Evolutionary conservation across 1,140 invertebrate species (phyloP).

Genomic region (Ladona fulva): DNA sequence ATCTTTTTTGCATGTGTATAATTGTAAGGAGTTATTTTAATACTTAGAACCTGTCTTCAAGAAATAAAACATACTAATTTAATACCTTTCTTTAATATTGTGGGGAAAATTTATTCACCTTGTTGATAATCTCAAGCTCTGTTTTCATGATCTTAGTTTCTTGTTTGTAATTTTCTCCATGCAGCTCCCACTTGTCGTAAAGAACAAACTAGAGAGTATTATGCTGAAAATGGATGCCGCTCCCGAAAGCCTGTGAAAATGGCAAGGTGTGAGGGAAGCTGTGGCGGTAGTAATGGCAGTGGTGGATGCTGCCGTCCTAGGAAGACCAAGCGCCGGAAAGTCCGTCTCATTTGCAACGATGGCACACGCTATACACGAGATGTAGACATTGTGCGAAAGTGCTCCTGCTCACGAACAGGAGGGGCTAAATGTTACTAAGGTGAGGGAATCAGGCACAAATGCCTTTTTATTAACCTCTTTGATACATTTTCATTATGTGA

Average conservation of each 20-base stretch:
- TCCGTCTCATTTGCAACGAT: constrained; percentile 84
- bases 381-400: constrained; percentile 92
- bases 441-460: neutral
- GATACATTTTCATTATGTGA: too few species aligned
- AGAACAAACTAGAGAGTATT: constrained; percentile 80
- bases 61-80: too few species aligned
- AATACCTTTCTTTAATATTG: too few species aligned
- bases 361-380: constrained; percentile 90
- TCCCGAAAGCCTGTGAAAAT: constrained; percentile 81
- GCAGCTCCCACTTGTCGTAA: constrained; percentile 76
- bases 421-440: constrained; percentile 58
- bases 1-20: too few species aligned
- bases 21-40: too few species aligned
- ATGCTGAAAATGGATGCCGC: constrained; percentile 80
- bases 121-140: too few species aligned
- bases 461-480: too few species aligned
- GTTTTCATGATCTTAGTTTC: neutral
- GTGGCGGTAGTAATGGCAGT: constrained; percentile 55
- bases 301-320: constrained; percentile 77
- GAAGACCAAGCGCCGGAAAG: constrained; percentile 85
- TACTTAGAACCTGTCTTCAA: too few species aligned
- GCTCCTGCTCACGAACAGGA: constrained; percentile 59
- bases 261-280: constrained; percentile 68
- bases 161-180: constrained; percentile 21
- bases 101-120: too few species aligned